Evolutionary conservation across 2,888 invertebrate genomes (phyloP).

Genomic region (Leptarthrus brevirostris): DNA sequence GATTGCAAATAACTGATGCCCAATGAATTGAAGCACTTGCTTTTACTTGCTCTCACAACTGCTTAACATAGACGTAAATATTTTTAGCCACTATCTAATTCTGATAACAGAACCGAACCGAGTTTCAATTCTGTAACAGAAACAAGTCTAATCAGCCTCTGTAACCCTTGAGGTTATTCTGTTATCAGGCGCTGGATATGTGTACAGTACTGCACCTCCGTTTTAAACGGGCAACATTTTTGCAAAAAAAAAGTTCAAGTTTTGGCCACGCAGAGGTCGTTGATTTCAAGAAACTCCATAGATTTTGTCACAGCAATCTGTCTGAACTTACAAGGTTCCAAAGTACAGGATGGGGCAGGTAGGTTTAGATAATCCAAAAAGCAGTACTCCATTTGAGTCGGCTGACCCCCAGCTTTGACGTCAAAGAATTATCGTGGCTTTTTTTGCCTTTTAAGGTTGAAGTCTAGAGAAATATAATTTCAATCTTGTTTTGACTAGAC

Average conservation of each 20-base stretch:
- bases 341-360: conserved; percentile 11
- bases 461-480: conserved; percentile 6
- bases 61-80: background rate
- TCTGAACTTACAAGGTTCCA: background rate
- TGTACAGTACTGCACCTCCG: background rate
- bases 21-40: background rate
- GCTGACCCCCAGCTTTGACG: conserved; percentile 32
- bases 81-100: conserved; percentile 6
- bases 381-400: background rate
- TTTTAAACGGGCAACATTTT: background rate
- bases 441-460: conserved; percentile 2
- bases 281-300: background rate
- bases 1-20: conserved; percentile 5
- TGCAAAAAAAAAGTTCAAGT: background rate
- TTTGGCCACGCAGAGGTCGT: conserved; percentile 7
- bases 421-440: background rate
- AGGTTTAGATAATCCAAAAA: background rate
- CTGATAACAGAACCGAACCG: conserved; percentile 1
- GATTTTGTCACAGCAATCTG: background rate
- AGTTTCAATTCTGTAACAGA: background rate
- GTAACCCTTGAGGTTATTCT: conserved; percentile 7
- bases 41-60: conserved; percentile 22
- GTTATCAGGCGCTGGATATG: conserved; percentile 7
- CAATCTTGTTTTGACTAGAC: conserved; percentile 31
- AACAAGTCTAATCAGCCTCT: background rate